These are phyloP conservation scores for Drosophila imparisetae DNA, from an alignment of 2,888 invertebrate species.

Conservation along the genomic window DNA sequence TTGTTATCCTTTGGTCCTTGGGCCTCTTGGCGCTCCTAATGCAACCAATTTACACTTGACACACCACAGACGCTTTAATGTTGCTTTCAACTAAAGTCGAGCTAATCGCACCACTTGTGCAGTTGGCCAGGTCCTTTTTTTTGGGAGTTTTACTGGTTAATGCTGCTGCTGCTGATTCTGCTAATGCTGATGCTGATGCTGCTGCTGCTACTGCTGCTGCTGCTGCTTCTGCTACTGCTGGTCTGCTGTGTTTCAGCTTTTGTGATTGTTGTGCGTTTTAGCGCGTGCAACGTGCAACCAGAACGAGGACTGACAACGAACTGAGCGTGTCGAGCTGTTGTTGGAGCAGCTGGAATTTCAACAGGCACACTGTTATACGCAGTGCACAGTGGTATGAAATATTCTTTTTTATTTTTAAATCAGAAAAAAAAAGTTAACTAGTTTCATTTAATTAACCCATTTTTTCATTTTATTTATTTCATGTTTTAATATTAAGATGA, in stretches of 20 bases:
- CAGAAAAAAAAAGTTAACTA: too few species aligned
- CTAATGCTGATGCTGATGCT: conserved; percentile 12
- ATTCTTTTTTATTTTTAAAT: too few species aligned
- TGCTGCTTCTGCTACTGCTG: conserved; percentile 12
- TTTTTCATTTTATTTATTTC: too few species aligned
- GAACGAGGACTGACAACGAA: conserved; percentile 72
- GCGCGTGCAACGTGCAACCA: conserved; percentile 64
- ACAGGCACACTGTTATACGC: conserved; percentile 72
- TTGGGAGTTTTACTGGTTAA: conserved; percentile 6
- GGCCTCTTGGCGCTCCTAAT: not conserved
- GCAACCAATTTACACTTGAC: conserved; percentile 10
- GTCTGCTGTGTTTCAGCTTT: conserved; percentile 5
- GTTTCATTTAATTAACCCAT: too few species aligned
- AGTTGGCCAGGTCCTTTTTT: not conserved
- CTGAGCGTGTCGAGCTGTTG: conserved; percentile 66
- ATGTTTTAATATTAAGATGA: not conserved
- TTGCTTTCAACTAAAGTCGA: conserved; percentile 7
- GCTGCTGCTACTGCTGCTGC: not conserved
- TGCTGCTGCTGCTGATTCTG: not conserved
- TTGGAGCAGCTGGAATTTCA: conserved; percentile 58
- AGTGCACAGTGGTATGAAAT: conserved; percentile 8
- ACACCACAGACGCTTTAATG: not conserved
- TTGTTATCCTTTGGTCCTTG: not conserved
- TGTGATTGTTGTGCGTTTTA: conserved; percentile 35
- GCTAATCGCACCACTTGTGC: conserved; percentile 30